These are phyloP conservation scores for Gambusia affinis DNA, from an alignment of 2,113 vertebrate genomes.

Conservation along the genomic window DNA sequence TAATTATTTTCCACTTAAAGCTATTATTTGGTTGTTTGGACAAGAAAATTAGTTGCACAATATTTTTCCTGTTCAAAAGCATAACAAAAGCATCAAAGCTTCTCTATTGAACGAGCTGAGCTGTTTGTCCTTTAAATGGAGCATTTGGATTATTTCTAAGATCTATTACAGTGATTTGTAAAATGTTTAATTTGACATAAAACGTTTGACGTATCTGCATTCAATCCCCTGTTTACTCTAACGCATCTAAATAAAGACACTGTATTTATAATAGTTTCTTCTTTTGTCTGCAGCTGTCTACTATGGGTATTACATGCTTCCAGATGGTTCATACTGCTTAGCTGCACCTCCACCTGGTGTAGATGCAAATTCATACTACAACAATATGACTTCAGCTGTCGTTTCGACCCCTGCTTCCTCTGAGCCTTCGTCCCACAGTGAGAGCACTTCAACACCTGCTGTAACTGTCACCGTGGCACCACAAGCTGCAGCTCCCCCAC, in stretches of 20 bases:
- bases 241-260: neutral
- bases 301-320: slow-evolving; percentile 98
- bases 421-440: slow-evolving; percentile 76
- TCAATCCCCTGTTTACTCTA: neutral
- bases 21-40: neutral
- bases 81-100: neutral
- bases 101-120: neutral
- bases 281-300: slow-evolving; percentile 84
- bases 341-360: slow-evolving; percentile 92
- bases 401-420: slow-evolving; percentile 76
- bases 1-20: neutral
- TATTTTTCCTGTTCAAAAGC: slow-evolving; percentile 1
- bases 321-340: slow-evolving; percentile 93
- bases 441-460: slow-evolving; percentile 78
- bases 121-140: neutral
- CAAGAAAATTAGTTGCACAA: neutral
- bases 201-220: too few species aligned
- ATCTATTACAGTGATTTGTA: neutral
- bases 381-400: slow-evolving; percentile 79
- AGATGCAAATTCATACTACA: slow-evolving; percentile 89
- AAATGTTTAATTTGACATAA: neutral
- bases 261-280: neutral
- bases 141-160: neutral
- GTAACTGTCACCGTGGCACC: slow-evolving; percentile 67
- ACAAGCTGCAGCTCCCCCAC: slow-evolving; percentile 59